Base-by-base conservation (phyloP, 2,888 invertebrate genomes). In the Temnothorax unifasciatus region DNA sequence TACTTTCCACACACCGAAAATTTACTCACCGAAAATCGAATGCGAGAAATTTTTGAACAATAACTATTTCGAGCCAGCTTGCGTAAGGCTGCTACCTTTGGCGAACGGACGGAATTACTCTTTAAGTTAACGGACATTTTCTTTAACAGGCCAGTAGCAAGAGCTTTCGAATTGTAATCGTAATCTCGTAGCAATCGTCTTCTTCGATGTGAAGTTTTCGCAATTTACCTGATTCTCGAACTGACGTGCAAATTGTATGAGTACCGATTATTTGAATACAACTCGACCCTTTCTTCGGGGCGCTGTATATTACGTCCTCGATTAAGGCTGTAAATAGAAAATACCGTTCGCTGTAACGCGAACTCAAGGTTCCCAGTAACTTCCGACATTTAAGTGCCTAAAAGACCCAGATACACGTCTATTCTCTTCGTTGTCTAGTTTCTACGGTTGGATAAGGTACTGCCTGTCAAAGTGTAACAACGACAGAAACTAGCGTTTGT, bases 341-440 rank as follows among this genome's bases (percentile, higher is more conserved):
- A 82, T 88, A 85, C 86, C 82, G 82, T 85, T 87, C 88, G 83
- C 83, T 79, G 83, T 81, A 73, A 83, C 87, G 82, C 88, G 84
- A 84, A 81, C 86, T 87, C 85, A 82, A 90, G 88, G 88, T 88
- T 90, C 85, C 85, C 81, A 64, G 76, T 81, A 83, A 88, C 77
- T 88, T 87, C 87, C 87, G 83, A 89, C 83, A 86, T 90, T 90
- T 90, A 90, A 90, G 90, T 90, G 90, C 90, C 90, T 90, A 90
- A 88, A 88, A 85, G 68, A 90, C 66, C 47, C 85, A 83, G 83
- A 86, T 81, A 76, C 83, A 84, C 85, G 79, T 88, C 76, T 84
- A 88, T 85, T 88, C 87, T 85, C 88, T 87, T 88, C 84, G 85
- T 86, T 90, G 69, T 89, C 81, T 84, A 89, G 85, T 89, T 85